phyloP scores from a whole-genome alignment of 2,113 vertebrate species.

The Xiphophorus maculatus region DNA sequence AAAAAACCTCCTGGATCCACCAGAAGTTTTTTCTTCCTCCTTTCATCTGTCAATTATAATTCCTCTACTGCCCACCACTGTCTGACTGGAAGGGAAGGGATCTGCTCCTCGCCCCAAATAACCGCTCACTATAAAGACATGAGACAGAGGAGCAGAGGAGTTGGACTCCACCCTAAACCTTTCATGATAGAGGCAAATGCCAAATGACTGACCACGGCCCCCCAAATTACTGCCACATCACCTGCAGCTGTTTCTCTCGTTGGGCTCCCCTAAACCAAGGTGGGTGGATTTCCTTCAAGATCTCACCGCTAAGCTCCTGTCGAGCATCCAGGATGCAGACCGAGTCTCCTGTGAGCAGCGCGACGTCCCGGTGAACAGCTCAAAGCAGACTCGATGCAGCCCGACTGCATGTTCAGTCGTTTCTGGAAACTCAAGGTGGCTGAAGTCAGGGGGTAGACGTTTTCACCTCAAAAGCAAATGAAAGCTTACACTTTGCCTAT shows the following conservation, averaged over 20 bases:
- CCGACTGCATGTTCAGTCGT: conserved; percentile 13
- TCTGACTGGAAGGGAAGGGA: conserved; percentile 3
- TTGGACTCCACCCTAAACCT: conserved; percentile 45
- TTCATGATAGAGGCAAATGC: conserved; percentile 54
- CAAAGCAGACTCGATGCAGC: conserved; percentile 3
- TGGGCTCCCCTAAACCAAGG: conserved; percentile 10
- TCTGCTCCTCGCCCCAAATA: conserved; percentile 44
- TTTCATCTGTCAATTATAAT: conserved; percentile 9
- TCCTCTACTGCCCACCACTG: conserved; percentile 13
- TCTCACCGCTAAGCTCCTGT: conserved; percentile 4
- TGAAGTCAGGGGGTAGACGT: not conserved
- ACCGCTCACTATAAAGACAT: conserved; percentile 9
- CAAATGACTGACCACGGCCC: conserved; percentile 41
- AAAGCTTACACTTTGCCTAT: conserved; percentile 1
- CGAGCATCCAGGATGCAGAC: not conserved
- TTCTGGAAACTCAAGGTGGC: conserved; percentile 1
- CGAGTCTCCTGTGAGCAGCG: not conserved
- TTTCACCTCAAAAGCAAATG: conserved; percentile 18
- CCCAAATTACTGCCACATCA: conserved; percentile 60
- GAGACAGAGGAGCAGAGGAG: conserved; percentile 42
- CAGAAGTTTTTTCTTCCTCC: conserved; percentile 3
- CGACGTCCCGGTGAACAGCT: not conserved
- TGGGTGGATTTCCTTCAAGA: conserved; percentile 12
- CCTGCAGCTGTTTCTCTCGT: conserved; percentile 44
- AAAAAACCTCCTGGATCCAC: too few relatives aligned